phyloP scores from a whole-genome alignment of 2,113 vertebrate genomes.

The Chascanopsetta lugubris region DNA sequence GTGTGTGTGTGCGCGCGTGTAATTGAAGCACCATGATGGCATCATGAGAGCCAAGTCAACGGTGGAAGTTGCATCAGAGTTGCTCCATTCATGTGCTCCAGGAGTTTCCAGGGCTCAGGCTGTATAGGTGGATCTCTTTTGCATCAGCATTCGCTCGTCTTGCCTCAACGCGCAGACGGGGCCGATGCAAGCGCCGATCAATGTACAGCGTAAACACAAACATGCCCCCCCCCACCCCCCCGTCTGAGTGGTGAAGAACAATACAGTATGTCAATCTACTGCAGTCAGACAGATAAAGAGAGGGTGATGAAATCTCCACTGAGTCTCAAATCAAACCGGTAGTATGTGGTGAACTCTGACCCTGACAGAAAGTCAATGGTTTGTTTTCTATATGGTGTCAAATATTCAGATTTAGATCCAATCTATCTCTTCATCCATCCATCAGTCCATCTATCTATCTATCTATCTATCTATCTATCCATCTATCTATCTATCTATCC shows the following conservation, averaged over 20 bases:
- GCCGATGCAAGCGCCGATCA: conserved; percentile 39
- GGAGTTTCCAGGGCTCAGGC: conserved; percentile 28
- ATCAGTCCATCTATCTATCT: too few species aligned
- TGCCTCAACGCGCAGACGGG: conserved; percentile 53
- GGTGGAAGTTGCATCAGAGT: conserved; percentile 61
- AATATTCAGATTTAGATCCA: too few species aligned
- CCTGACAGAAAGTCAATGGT: too few species aligned
- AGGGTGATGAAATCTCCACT: conserved; percentile 50
- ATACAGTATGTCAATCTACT: conserved; percentile 22
- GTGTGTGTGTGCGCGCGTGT: background rate
- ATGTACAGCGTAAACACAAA: conserved; percentile 29
- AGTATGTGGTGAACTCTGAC: too few species aligned
- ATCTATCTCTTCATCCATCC: too few species aligned
- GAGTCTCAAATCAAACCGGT: background rate
- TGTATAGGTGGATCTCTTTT: conserved; percentile 47
- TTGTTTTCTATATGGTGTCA: too few species aligned
- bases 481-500: too few species aligned
- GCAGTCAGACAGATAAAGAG: background rate
- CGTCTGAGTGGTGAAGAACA: conserved; percentile 9
- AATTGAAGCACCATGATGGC: conserved; percentile 2
- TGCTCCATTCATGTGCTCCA: conserved; percentile 17
- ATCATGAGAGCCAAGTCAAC: conserved; percentile 17
- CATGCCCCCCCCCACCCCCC: background rate
- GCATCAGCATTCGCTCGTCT: conserved; percentile 66
- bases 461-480: too few species aligned